These are phyloP conservation scores for Dunckerocampus dactyliophorus DNA, from an alignment of 2,113 vertebrate species.

Conservation along the genomic window DNA sequence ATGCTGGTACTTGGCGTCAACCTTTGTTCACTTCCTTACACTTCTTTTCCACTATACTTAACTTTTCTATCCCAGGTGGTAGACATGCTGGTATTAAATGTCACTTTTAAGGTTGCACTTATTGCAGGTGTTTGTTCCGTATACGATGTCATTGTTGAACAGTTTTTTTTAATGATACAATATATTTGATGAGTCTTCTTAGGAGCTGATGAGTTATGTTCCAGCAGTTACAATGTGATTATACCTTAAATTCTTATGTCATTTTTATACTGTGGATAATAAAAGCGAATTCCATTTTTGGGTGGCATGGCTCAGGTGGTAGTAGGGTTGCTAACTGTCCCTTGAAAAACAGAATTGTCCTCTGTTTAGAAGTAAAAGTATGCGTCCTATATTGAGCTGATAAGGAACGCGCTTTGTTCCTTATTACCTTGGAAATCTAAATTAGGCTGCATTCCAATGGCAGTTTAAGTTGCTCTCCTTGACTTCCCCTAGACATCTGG, in stretches of 20 bases:
- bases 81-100: conserved; percentile 40
- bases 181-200: neutral
- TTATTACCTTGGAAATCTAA: too few relatives aligned
- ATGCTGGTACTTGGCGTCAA: conserved; percentile 43
- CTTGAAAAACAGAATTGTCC: too few relatives aligned
- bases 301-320: too few relatives aligned
- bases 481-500: too few relatives aligned
- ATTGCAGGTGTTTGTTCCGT: conserved; percentile 16
- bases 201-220: neutral
- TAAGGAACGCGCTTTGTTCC: too few relatives aligned
- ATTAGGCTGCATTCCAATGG: too few relatives aligned
- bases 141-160: conserved; percentile 4
- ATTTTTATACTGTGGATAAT: too few relatives aligned
- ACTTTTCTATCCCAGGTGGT: conserved; percentile 50
- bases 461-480: too few relatives aligned
- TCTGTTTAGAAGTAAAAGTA: too few relatives aligned
- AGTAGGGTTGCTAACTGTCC: too few relatives aligned
- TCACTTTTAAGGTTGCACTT: conserved; percentile 25
- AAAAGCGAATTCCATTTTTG: too few relatives aligned
- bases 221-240: conserved; percentile 10
- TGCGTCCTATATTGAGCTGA: too few relatives aligned
- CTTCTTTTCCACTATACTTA: conserved; percentile 53
- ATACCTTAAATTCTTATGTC: neutral
- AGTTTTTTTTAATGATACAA: conserved; percentile 2
- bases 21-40: conserved; percentile 55